Evolutionary conservation across 2,113 vertebrate genomes (phyloP).

Genomic region (Xenotilapia longispinis): DNA sequence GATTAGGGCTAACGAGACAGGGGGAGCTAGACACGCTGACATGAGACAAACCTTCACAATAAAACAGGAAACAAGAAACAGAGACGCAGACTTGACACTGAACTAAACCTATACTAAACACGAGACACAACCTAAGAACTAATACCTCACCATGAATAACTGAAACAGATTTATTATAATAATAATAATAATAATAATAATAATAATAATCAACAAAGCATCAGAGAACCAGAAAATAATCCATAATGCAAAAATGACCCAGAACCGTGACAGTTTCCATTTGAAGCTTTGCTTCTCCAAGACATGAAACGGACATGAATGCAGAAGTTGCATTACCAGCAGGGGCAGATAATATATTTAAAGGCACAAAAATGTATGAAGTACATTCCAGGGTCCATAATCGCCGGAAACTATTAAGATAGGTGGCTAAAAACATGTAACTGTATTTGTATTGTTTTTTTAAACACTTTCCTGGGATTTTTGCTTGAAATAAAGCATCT

Average conservation of each 20-base stretch:
- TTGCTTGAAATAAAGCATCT: background rate
- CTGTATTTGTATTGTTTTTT: background rate
- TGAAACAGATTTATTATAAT: background rate
- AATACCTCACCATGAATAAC: background rate
- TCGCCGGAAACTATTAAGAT: background rate
- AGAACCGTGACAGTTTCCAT: background rate
- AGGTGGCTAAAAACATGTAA: background rate
- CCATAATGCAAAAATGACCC: background rate
- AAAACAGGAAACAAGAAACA: background rate
- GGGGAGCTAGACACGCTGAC: background rate
- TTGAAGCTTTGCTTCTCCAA: background rate
- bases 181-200: background rate
- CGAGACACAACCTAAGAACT: background rate
- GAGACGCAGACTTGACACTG: background rate
- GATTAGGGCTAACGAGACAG: background rate
- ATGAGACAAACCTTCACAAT: background rate
- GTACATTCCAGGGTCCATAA: background rate
- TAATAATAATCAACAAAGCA: background rate
- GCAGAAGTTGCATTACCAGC: background rate
- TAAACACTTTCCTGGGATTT: background rate
- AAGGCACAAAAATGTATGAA: background rate
- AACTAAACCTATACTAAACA: background rate
- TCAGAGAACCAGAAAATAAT: background rate
- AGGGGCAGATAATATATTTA: background rate
- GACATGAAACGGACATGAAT: background rate